Evolutionary conservation across 2,888 invertebrate genomes (phyloP).

Genomic region (Neria commutata): DNA sequence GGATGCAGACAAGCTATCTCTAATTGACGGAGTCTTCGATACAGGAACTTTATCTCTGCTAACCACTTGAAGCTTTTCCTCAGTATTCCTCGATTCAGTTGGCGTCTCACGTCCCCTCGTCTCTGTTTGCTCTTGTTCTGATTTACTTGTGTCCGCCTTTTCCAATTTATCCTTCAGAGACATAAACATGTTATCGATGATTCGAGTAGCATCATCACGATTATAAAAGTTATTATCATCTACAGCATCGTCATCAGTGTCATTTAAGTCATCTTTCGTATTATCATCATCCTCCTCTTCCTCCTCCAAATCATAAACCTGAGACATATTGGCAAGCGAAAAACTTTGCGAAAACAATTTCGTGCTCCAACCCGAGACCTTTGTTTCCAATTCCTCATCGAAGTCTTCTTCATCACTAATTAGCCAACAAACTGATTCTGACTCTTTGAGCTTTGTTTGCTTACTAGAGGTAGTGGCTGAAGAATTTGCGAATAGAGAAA

Average conservation of each 20-base stretch:
- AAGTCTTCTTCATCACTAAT: constrained; percentile 44
- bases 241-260: constrained; percentile 5
- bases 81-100: too few species aligned
- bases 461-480: constrained; percentile 2
- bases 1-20: too few species aligned
- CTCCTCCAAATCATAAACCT: constrained; percentile 39
- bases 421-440: constrained; percentile 29
- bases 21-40: too few species aligned
- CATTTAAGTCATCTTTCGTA: not conserved
- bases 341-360: constrained; percentile 47
- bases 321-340: constrained; percentile 41
- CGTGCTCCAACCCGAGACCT: constrained; percentile 48
- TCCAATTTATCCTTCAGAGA: not conserved
- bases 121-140: not conserved
- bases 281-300: constrained; percentile 22
- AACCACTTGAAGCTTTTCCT: too few species aligned
- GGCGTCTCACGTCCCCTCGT: too few species aligned
- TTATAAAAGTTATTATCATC: constrained; percentile 18
- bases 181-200: not conserved
- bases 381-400: constrained; percentile 45
- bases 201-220: too few species aligned
- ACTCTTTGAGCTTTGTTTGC: too few species aligned
- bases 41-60: too few species aligned
- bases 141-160: not conserved
- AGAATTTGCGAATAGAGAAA: not conserved